Evolutionary conservation across 1,140 invertebrate species (phyloP), one percentile per base, ranked within the genome.

Genomic region (Drosophila setifemur): DNA sequence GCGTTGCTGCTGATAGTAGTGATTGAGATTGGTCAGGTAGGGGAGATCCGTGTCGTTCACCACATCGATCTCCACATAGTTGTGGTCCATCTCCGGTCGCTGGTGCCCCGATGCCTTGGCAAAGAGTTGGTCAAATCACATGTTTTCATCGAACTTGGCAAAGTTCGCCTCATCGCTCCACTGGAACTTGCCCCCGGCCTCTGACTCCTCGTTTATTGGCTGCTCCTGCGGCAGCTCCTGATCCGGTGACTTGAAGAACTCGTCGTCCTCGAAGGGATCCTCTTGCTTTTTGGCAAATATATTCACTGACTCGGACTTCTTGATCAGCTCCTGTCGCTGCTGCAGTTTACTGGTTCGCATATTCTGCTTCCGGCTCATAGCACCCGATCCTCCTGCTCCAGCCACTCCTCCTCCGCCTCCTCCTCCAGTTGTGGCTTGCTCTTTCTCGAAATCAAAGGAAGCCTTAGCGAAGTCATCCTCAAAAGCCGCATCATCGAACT

Each of bases 211-310:
- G 7, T 53, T n/a, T n/a, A n/a, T n/a, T n/a, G n/a, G 39, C 5
- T 61, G 49, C n/a, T 68, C 64, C 23, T 70, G 47, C 1, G 43
- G 33, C 26, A 29, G 21, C 11, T 49, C 43, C 35, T 86, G 73
- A 2, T 70, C 71, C 7, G 89, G 82, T n/a, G 79, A 81, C 26
- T 93, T 94, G 77, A 96, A 96, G 90, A 97, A 97, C 73, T 96
- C 95, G 67, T 97, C 96, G 50, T 96, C 95, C 66, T 96, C 95
- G 89, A 97, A 97, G 3, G 96, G 96, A 92, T 97, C 96, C 78
- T 92, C 94, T 73, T 94, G 93, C 53, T 93, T 93, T 33, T 95
- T 92, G 4, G 94, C 93, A 90, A 97, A 97, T 69, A 97, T 97
- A 88, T 96, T 97, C 11, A 96, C 94, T 2, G 96, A 96, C 81